Evolutionary conservation across 1,140 invertebrate species (phyloP).

Genomic region (Elysia chlorotica): DNA sequence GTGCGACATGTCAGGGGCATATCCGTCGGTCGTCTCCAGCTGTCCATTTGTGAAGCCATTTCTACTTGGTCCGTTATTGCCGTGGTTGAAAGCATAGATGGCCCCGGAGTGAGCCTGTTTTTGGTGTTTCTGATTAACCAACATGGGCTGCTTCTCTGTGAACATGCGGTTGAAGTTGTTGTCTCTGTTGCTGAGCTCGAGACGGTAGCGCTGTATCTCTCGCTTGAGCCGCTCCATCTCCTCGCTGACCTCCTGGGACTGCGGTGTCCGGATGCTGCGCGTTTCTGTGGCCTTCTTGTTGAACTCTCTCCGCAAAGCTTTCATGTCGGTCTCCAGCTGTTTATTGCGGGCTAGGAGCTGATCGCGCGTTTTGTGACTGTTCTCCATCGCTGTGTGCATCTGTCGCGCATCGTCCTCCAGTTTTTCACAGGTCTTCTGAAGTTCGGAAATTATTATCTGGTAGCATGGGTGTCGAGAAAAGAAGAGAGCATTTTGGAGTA

Average conservation of each 20-base stretch:
- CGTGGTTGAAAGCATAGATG: not conserved
- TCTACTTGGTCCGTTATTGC: not conserved
- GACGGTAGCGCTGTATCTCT: conserved; percentile 52
- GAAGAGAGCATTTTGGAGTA: too few relatives aligned
- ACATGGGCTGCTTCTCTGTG: conserved; percentile 45
- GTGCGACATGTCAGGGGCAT: not conserved
- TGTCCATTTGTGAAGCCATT: not conserved
- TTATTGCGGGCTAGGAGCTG: conserved; percentile 37
- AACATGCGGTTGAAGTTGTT: conserved; percentile 60
- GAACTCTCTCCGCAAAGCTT: too few relatives aligned
- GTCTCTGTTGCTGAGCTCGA: conserved; percentile 59
- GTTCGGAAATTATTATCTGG: too few relatives aligned
- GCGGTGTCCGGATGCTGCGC: too few relatives aligned
- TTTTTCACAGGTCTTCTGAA: conserved; percentile 41
- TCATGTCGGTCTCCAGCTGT: conserved; percentile 51
- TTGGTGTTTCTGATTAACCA: conserved; percentile 18
- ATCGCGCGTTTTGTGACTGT: conserved; percentile 43
- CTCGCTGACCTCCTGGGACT: conserved; percentile 41
- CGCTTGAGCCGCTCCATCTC: conserved; percentile 52
- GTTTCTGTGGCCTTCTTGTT: too few relatives aligned
- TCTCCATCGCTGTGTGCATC: conserved; percentile 46
- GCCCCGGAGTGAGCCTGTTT: not conserved
- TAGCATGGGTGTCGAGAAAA: too few relatives aligned
- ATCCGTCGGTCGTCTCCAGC: not conserved
- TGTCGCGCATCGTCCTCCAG: conserved; percentile 44